Conservation (phyloP, 2,113 vertebrate species). For the Delphinus delphis region DNA sequence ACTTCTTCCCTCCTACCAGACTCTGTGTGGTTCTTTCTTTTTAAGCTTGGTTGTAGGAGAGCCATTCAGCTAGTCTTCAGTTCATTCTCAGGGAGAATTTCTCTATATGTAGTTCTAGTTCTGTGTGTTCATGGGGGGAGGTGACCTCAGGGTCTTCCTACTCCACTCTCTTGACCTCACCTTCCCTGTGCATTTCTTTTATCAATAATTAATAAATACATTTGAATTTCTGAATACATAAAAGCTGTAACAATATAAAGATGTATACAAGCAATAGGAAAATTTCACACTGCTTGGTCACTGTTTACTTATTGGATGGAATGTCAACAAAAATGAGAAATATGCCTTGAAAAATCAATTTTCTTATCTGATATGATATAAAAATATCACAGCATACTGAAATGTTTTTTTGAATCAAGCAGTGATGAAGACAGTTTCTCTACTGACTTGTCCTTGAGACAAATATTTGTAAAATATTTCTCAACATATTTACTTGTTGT, state of each 20-base stretch:
- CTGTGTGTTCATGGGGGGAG: background rate
- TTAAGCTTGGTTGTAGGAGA: background rate
- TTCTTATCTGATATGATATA: slow-evolving; percentile 15
- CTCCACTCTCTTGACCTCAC: background rate
- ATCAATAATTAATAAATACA: slow-evolving; percentile 67
- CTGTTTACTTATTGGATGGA: slow-evolving; percentile 48
- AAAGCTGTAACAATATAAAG: background rate
- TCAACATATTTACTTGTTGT: background rate
- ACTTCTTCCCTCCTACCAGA: background rate
- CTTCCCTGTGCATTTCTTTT: slow-evolving; percentile 39
- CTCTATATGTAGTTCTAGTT: background rate
- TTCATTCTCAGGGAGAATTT: background rate
- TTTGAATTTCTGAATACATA: slow-evolving; percentile 74
- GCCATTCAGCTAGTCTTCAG: background rate
- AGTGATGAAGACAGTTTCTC: slow-evolving; percentile 41
- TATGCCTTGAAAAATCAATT: background rate
- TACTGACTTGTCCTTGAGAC: background rate
- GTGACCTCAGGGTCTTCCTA: background rate
- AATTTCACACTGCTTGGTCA: slow-evolving; percentile 60
- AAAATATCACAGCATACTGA: slow-evolving; percentile 28
- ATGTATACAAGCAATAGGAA: background rate
- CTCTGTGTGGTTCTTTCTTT: background rate
- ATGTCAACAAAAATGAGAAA: slow-evolving; percentile 63
- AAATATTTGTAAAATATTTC: slow-evolving; percentile 17
- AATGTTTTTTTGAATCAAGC: slow-evolving; percentile 49